Base-by-base conservation (phyloP, 2,797 vertebrate genomes). In the Sebastes kiyomatsui region DNA sequence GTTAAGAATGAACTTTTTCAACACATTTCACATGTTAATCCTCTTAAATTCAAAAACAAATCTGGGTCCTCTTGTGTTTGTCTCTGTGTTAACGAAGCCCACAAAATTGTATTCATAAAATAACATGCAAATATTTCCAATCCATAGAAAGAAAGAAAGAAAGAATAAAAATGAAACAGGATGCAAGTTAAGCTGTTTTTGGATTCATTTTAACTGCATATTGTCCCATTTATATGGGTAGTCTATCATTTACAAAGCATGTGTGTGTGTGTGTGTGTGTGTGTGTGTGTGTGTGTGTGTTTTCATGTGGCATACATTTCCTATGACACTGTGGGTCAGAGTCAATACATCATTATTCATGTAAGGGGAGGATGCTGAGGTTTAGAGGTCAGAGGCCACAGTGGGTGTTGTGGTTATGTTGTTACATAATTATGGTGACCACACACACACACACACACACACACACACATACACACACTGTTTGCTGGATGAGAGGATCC, bases 331-430 rank as follows among this genome's bases (percentile, higher is more conserved):
- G 23, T 18, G 33, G 28, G 56, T 86, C 55, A 70, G 12, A 46
- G 32, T 60, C 54, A 23, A 64, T 74, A 72, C 30, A 64, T 3
- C 54, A 72, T 67, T 82, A 65, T 55, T 58, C 42, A 85, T 80
- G 32, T 20, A 42, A 70, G 73, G 25, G 35, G 46, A 77, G n/a
- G 49, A 60, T 13, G 62, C 55, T 73, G 69, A 27, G 70, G 68
- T 75, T 74, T 68, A 79, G 73, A 79, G 67, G 67, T 79, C 61
- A 60, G 23, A 79, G 68, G 77, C 23, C 49, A 58, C 20, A 2
- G 55, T 35, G 20, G 55, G 25, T 62, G 16, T 65, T 79, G 22
- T n/a, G 35, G 38, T 25, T 62, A n/a, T 68, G 69, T 55, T 70
- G 71, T 75, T 55, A 32, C 61, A 68, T 75, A 62, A 86, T 72